Evolutionary conservation across 2,797 vertebrate species (phyloP), one percentile per base, ranked within the genome.

Genomic region (Sebastolobus altivelis): DNA sequence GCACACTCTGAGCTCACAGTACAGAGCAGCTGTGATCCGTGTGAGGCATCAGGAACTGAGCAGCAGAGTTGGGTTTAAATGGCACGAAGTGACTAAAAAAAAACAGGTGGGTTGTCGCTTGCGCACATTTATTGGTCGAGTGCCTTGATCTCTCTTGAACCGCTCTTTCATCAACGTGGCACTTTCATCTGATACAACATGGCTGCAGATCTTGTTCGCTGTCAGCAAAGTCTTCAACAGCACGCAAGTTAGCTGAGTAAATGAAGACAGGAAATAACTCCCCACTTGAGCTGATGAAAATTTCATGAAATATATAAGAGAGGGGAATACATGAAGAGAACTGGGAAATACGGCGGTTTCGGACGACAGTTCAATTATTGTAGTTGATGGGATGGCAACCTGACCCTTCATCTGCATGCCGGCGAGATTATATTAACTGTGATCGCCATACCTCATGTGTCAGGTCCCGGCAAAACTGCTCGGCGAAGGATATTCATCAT

Each of bases 311-410:
- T 91, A 82, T 86, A 82, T 77, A 74, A 67, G 80, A 85, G 72
- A n/a, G 38, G 43, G 71, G 60, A 77, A 75, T 60, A 77, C 69
- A 63, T 58, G 75, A 66, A 61, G 83, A 62, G 63, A 72, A 22
- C 25, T 16, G 33, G 71, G 59, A 66, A 77, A 75, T 13, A 62
- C 6, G 4, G 62, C 52, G 3, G 62, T 85, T 84, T 84, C 11
- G n/a, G 68, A 75, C 58, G 87, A 92, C 87, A 91, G 85, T 84
- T 92, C 81, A 86, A 89, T 92, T 91, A 90, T 87, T 74, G 72
- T 87, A 84, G 80, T 81, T 88, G 89, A 93, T 90, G 84, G 88
- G 79, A 87, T 61, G 69, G 82, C 78, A 87, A 65, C 76, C 81
- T 83, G 82, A 90, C 85, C 81, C 83, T 79, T 84, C 87, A 84